phyloP scores from a whole-genome alignment of 2,797 vertebrate species.

The Amblyopsis hoosieri region DNA sequence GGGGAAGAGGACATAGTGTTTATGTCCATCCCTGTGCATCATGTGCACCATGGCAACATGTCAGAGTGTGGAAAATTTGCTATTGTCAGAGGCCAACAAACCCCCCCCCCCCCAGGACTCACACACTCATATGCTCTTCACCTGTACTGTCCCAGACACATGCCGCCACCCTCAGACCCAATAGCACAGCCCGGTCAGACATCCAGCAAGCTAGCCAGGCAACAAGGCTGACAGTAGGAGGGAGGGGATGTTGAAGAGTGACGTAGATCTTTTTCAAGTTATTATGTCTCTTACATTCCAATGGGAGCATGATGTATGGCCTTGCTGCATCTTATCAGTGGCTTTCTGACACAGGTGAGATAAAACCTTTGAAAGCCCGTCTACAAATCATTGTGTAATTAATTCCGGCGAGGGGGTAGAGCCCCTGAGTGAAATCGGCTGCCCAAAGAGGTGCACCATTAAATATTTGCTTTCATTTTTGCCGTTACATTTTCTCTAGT shows the following conservation, averaged over 20 bases:
- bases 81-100: conserved; percentile 30
- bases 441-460: conserved; percentile 53
- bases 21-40: conserved; percentile 8
- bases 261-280: conserved; percentile 55
- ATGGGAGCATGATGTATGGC: conserved; percentile 43
- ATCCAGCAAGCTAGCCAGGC: conserved; percentile 47
- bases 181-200: conserved; percentile 29
- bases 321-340: conserved; percentile 63
- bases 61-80: conserved; percentile 15
- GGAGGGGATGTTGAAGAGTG: conserved; percentile 65
- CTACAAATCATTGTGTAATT: conserved; percentile 75
- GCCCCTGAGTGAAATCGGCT: conserved; percentile 49
- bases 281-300: conserved; percentile 69
- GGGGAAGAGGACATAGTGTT: conserved; percentile 1
- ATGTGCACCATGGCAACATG: conserved; percentile 1
- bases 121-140: conserved; percentile 55
- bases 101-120: background rate
- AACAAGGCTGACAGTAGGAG: conserved; percentile 48
- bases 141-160: conserved; percentile 61
- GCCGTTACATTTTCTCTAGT: conserved; percentile 2
- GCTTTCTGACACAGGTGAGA: conserved; percentile 66
- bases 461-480: conserved; percentile 31
- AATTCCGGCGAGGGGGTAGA: conserved; percentile 51
- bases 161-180: conserved; percentile 35
- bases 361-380: conserved; percentile 59